phyloP scores from a whole-genome alignment of 2,113 vertebrate species.

The Saguinus midas region DNA sequence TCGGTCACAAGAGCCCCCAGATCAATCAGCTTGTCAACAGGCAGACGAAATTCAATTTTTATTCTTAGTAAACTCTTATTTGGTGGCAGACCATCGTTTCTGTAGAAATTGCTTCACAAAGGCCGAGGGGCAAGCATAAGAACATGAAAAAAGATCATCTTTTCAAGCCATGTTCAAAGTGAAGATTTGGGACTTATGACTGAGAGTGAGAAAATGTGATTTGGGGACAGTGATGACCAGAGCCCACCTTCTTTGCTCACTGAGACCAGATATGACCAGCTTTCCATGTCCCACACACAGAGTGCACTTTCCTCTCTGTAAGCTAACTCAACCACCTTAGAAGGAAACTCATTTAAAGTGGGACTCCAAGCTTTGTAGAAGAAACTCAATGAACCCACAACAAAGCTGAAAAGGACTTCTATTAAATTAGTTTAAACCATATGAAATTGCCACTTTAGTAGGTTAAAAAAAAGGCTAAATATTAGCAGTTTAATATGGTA shows the following conservation, averaged over 20 bases:
- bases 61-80: conserved; percentile 95
- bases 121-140: conserved; percentile 68
- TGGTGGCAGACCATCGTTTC: conserved; percentile 84
- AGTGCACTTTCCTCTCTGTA: background rate
- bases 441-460: background rate
- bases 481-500: background rate
- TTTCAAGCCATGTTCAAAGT: conserved; percentile 74
- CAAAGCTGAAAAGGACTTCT: background rate
- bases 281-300: background rate
- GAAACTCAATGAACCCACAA: background rate
- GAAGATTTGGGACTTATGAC: conserved; percentile 18
- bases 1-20: conserved; percentile 95
- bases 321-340: background rate
- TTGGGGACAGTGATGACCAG: background rate
- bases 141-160: conserved; percentile 73
- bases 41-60: conserved; percentile 98
- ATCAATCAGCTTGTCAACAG: conserved; percentile 99
- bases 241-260: background rate
- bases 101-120: conserved; percentile 83
- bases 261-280: background rate
- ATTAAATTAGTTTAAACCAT: background rate
- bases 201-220: conserved; percentile 34
- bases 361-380: background rate
- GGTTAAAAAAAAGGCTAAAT: background rate
- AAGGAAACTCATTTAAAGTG: background rate